Evolutionary conservation across 2,888 invertebrate species (phyloP).

Genomic region (Scelioninae gen. 2): DNA sequence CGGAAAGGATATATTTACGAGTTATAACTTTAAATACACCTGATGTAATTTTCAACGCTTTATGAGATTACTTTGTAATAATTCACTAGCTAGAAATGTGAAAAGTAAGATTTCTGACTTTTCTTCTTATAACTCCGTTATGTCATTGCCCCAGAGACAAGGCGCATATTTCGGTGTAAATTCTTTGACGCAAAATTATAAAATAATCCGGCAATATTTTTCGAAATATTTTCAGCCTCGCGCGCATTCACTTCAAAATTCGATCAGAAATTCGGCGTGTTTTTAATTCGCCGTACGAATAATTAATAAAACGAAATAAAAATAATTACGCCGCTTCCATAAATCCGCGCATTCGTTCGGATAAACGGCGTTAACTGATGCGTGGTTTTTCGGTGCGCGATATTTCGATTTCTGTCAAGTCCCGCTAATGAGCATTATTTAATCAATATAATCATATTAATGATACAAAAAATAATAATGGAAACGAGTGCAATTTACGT

Average conservation of each 20-base stretch:
- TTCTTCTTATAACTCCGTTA: conserved; percentile 33
- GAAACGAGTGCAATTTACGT: conserved; percentile 46
- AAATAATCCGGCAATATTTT: conserved; percentile 37
- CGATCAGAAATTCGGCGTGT: not conserved
- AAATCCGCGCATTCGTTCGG: not conserved
- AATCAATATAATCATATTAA: conserved; percentile 38
- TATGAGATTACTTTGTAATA: conserved; percentile 50
- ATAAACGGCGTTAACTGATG: conserved; percentile 10
- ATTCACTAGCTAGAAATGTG: conserved; percentile 49
- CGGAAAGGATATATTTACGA: conserved; percentile 51
- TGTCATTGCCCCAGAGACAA: conserved; percentile 41
- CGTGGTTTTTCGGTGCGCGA: conserved; percentile 3
- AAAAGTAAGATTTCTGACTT: conserved; percentile 46
- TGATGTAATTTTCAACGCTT: conserved; percentile 54
- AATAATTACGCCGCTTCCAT: not conserved
- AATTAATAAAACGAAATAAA: conserved; percentile 2
- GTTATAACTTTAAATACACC: conserved; percentile 54
- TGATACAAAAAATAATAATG: conserved; percentile 47
- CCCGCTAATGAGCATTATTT: conserved; percentile 26
- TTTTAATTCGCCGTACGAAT: not conserved
- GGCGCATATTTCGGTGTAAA: conserved; percentile 41
- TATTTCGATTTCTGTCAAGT: conserved; percentile 6
- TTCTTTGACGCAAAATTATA: conserved; percentile 36
- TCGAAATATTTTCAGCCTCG: conserved; percentile 8
- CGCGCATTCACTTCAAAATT: not conserved